Evolutionary conservation across 2,888 invertebrate genomes (phyloP).

Genomic region (Resseliella maxima): DNA sequence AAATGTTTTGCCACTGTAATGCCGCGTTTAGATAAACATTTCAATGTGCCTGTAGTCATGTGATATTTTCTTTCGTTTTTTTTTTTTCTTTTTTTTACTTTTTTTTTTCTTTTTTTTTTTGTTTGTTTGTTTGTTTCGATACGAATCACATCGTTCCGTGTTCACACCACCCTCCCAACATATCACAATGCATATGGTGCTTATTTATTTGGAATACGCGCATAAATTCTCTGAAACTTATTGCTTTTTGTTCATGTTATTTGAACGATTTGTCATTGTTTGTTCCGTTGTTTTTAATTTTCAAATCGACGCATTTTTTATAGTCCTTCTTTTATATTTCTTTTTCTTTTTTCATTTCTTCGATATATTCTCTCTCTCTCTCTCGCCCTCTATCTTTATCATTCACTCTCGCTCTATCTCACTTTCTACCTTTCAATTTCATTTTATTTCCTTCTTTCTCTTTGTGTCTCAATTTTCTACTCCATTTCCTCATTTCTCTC

Average conservation of each 20-base stretch:
- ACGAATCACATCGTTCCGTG: too few species aligned
- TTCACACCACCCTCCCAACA: not conserved
- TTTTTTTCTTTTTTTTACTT: not conserved
- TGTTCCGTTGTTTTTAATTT: constrained; percentile 51
- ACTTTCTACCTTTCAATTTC: too few species aligned
- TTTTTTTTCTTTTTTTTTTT: not conserved
- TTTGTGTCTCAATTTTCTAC: too few species aligned
- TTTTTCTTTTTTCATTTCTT: too few species aligned
- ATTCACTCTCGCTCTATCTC: too few species aligned
- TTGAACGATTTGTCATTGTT: constrained; percentile 49
- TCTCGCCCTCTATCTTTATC: too few species aligned
- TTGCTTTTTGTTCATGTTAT: constrained; percentile 32
- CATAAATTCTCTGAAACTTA: constrained; percentile 11
- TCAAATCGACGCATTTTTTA: constrained; percentile 44
- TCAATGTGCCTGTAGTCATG: not conserved
- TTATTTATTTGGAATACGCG: constrained; percentile 36
- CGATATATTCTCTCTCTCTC: too few species aligned
- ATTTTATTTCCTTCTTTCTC: too few species aligned
- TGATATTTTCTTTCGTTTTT: not conserved
- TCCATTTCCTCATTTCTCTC: too few species aligned
- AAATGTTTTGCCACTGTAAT: constrained; percentile 24
- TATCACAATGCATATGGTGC: not conserved
- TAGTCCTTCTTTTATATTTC: too few species aligned
- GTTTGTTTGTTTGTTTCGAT: too few species aligned
- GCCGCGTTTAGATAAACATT: constrained; percentile 46